These are phyloP conservation scores for Cotesia typhae DNA, from an alignment of 1,140 invertebrate genomes.

Conservation along the genomic window DNA sequence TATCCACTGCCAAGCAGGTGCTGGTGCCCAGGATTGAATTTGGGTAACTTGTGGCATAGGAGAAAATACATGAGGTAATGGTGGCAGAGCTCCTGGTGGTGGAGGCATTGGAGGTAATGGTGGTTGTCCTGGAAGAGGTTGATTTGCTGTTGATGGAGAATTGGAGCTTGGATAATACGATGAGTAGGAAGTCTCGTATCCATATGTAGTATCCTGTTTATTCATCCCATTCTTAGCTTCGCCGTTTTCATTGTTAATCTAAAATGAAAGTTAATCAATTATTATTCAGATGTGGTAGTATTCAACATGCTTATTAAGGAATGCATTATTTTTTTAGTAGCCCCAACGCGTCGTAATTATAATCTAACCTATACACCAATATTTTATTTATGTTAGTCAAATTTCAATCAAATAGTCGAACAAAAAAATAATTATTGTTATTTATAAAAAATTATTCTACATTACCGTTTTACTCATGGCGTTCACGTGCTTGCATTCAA, in stretches of 20 bases:
- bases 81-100: constrained; percentile 54
- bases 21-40: constrained; percentile 58
- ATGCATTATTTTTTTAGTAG: neutral
- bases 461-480: constrained; percentile 3
- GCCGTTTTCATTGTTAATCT: constrained; percentile 51
- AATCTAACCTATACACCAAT: no score
- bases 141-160: constrained; percentile 49
- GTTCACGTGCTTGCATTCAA: neutral
- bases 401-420: neutral
- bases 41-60: constrained; percentile 47
- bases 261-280: constrained; percentile 30
- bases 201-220: constrained; percentile 52
- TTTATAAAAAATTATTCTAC: neutral
- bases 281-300: constrained; percentile 26
- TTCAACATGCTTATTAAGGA: no score
- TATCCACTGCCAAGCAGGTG: constrained; percentile 61
- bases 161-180: constrained; percentile 45
- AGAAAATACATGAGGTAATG: constrained; percentile 56
- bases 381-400: no score
- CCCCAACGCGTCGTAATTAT: no score
- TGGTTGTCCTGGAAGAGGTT: constrained; percentile 61
- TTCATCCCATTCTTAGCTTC: constrained; percentile 49
- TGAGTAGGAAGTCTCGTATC: constrained; percentile 51
- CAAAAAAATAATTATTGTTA: neutral
- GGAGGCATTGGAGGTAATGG: constrained; percentile 63